phyloP scores from a whole-genome alignment of 2,888 invertebrate genomes.

The Cryptophagus acutangulus region DNA sequence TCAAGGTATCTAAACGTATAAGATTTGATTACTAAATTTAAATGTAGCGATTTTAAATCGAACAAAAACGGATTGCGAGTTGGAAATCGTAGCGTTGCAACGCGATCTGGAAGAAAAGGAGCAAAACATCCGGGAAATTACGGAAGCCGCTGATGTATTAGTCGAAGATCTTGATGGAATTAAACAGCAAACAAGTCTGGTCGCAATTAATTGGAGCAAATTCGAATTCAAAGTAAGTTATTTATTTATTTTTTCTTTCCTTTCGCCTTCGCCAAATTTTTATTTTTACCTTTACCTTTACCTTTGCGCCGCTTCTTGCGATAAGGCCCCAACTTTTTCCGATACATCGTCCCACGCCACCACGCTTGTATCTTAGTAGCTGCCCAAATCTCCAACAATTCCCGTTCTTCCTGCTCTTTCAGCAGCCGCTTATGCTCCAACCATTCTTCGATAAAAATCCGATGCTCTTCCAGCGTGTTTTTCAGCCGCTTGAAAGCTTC shows the following conservation, averaged over 20 bases:
- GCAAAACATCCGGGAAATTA: constrained; percentile 31
- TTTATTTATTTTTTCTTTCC: constrained; percentile 2
- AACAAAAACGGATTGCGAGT: constrained; percentile 33
- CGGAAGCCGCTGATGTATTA: constrained; percentile 34
- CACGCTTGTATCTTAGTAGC: constrained; percentile 38
- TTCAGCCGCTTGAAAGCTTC: constrained; percentile 25
- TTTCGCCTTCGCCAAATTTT: too few species aligned
- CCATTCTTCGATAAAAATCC: constrained; percentile 34
- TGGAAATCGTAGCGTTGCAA: constrained; percentile 33
- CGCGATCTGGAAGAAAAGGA: constrained; percentile 30
- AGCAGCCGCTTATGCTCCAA: constrained; percentile 27
- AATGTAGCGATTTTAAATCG: constrained; percentile 28
- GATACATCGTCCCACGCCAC: constrained; percentile 38
- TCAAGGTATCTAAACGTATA: constrained; percentile 28
- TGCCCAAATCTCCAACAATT: constrained; percentile 22
- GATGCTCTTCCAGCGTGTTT: constrained; percentile 25
- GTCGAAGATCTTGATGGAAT: constrained; percentile 35
- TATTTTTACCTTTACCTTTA: constrained; percentile 17
- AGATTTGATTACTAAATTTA: constrained; percentile 8
- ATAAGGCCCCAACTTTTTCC: constrained; percentile 33
- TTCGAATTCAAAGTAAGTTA: constrained; percentile 15
- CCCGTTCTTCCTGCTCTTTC: constrained; percentile 24
- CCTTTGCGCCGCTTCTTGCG: constrained; percentile 28
- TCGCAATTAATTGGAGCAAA: constrained; percentile 30
- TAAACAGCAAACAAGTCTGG: constrained; percentile 28